Evolutionary conservation across 2,888 invertebrate species (phyloP), one percentile per base, ranked within the genome.

Genomic region (Acanthosepion pharaonis): DNA sequence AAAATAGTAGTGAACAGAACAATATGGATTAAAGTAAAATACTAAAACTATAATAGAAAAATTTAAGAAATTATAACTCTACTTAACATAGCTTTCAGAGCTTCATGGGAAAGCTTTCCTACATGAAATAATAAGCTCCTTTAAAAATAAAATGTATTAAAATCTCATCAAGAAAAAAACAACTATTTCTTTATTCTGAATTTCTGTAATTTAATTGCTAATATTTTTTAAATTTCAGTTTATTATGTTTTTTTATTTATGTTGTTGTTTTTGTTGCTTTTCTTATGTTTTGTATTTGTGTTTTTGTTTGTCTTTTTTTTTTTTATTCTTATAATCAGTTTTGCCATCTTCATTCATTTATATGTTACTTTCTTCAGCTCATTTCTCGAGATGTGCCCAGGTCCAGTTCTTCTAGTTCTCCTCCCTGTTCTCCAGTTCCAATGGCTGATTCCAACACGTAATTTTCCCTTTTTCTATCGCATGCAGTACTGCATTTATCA

Each of bases 301-400:
- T 78, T 78, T n/a, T 9, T 48, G 15, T 49, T 51, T 93, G 93
- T 93, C 53, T 53, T 49, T 6, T 48, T 48, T 28, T 92, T 93
- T 28, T 1, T 93, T 9, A 33, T 33, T 59, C 59, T 59, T 78
- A 9, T 78, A 11, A 78, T 18, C n/a, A n/a, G 78, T 78, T 93
- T 49, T 92, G 25, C 28, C 49, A 51, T 93, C 93, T 51, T 49
- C 28, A 93, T 53, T 53, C 28, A 20, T 93, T 18, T 93, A 53
- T 53, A 51, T 93, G 51, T 93, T 93, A 53, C 93, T 93, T 51
- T 93, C 93, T 93, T 93, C 93, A 93, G 93, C 53, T 93, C 93
- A 53, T 93, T 93, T 93, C n/a, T 15, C 53, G 93, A 93, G n/a
- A 49, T n/a, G 93, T 93, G 28, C 28, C 93, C 53, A 33, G 93